Conservation (phyloP, 1,140 invertebrate species). For the Pararge aegeria region DNA sequence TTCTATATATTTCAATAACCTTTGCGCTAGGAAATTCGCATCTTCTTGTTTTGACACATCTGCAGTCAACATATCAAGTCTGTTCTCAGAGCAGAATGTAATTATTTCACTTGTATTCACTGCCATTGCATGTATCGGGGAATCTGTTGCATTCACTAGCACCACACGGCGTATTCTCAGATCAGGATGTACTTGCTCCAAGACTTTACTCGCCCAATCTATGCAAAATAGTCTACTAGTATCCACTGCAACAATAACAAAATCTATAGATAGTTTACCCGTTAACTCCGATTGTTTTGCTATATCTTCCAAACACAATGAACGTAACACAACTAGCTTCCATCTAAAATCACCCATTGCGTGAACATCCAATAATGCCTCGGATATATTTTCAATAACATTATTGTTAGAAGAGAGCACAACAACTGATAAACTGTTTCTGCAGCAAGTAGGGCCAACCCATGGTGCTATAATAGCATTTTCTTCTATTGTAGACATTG, state of each 20-base stretch:
- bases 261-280: conserved; percentile 63
- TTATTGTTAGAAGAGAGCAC: conserved; percentile 55
- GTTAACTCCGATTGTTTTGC: conserved; percentile 52
- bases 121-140: conserved; percentile 59
- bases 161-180: conserved; percentile 54
- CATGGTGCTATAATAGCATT: conserved; percentile 48
- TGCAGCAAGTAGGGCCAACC: conserved; percentile 54
- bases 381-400: conserved; percentile 59
- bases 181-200: conserved; percentile 62
- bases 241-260: conserved; percentile 63
- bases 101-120: conserved; percentile 57
- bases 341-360: conserved; percentile 51
- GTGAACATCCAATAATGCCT: conserved; percentile 56
- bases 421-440: conserved; percentile 53
- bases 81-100: conserved; percentile 52
- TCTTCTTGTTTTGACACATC: conserved; percentile 54
- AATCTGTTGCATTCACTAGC: conserved; percentile 58
- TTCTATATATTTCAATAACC: conserved; percentile 62
- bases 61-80: conserved; percentile 62
- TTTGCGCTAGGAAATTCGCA: conserved; percentile 47
- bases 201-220: conserved; percentile 55
- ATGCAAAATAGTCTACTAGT: conserved; percentile 62
- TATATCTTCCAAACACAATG: conserved; percentile 55
- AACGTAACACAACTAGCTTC: conserved; percentile 57
- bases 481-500: conserved; percentile 50